Evolutionary conservation across 2,888 invertebrate species (phyloP), one percentile per base, ranked within the genome.

Genomic region (Andrena praecox): DNA sequence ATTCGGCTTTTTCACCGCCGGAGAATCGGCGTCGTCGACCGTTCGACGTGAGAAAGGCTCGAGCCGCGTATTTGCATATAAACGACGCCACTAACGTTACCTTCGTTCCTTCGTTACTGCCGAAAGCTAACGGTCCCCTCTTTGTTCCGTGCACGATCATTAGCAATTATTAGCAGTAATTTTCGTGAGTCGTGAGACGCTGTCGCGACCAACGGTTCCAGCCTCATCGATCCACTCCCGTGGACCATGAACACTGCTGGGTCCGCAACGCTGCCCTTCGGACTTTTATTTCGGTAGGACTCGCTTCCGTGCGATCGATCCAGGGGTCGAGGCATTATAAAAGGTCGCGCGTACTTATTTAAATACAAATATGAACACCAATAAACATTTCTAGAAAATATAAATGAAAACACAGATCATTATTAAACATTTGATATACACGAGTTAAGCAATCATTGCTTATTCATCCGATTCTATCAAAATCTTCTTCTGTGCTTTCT

Each of bases 131-230:
- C 83, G 83, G 82, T 84, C 52, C 33, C 31, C 20, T 12, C 67
- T 78, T 83, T 82, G 73, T 83, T 82, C 77, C 10, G 50, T 50
- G 72, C 83, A 63, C 83, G 78, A 71, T 74, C 82, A 81, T 84
- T 84, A 82, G 83, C 78, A 82, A 84, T 84, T 84, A 84, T 82
- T 78, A 78, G 71, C 74, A 82, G 82, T 64, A 78, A 84, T 79
- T 82, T 84, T 84, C 68, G 81, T 68, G 42, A 59, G 12, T 80
- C 82, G 70, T 80, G 82, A 71, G 81, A 81, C 59, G 24, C 59
- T 72, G 35, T 5, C 12, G 20, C 27, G 48, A 74, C 42, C 52
- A 29, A 77, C 56, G 48, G 10, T 62, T 56, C 63, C 70, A 54
- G 42, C 2, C 52, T 29, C 50, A 31, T 54, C 64, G 52, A 80